Evolutionary conservation across 2,888 invertebrate genomes (phyloP), one percentile per base, ranked within the genome.

Genomic region (Pseudolycoriella hygida): DNA sequence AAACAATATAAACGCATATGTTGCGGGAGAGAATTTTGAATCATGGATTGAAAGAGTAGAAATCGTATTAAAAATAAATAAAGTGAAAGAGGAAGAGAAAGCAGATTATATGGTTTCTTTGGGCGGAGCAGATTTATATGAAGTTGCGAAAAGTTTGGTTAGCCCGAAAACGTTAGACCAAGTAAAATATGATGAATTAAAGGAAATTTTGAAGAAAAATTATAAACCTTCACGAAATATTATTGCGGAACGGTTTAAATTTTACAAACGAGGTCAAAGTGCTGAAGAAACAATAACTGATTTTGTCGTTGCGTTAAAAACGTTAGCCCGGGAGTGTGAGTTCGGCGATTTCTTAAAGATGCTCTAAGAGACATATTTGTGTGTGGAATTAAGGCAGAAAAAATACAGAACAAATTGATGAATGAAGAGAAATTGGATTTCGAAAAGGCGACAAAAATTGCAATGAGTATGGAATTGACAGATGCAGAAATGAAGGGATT

Each of bases 161-260:
- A 14, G n/a, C 12, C 17, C 38, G 17, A 39, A 39, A 3, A 11
- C 15, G 17, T 5, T 39, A 14, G 17, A 15, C 17, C 5, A 39
- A 3, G 11, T 39, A 6, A 39, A 17, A 3, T 39, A 39, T 17
- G 3, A 10, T n/a, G 38, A 39, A 11, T 6, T 14, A n/a, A 39
- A 17, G 10, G 17, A 39, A 15, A 15, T 39, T 11, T 39, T 39
- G 17, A 39, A 39, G 3, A 39, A 11, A 6, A 6, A 15, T 15
- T 39, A 6, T 39, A 3, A 39, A 39, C 38, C 38, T 17, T 3
- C 38, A 3, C 45, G 47, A n/a, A 48, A 53, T 38, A 45, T 49
- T 4, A 54, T 55, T 15, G 51, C 53, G 2, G 55, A 57, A 47
- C 40, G 53, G 12, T 57, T 52, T 42, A 51, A 51, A 44, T 55